Conservation (phyloP, 2,113 vertebrate species). For the Macquaria australasica region DNA sequence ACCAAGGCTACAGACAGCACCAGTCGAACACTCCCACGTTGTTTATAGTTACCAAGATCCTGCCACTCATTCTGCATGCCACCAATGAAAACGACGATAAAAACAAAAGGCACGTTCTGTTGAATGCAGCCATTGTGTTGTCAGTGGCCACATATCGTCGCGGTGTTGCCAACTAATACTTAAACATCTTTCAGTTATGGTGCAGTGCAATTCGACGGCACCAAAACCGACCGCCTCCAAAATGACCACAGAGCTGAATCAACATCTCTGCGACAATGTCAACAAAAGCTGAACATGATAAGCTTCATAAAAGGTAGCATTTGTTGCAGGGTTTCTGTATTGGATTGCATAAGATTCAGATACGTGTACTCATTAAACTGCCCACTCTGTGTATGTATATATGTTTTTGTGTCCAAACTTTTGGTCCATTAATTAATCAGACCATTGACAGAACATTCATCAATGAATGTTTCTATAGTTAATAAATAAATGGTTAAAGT, state of each 20-base stretch:
- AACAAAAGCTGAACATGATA: conserved; percentile 12
- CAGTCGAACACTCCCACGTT: conserved; percentile 24
- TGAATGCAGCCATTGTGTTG: conserved; percentile 9
- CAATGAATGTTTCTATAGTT: neutral
- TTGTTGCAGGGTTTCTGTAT: neutral
- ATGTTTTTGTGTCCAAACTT: neutral
- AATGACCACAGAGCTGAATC: neutral
- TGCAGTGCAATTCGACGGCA: conserved; percentile 12
- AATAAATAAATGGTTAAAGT: neutral
- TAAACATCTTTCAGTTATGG: neutral
- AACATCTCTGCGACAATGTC: conserved; percentile 1
- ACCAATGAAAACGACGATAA: conserved; percentile 6
- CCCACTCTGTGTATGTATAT: neutral
- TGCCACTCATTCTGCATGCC: conserved; percentile 36
- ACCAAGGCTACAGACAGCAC: conserved; percentile 51
- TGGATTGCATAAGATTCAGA: neutral
- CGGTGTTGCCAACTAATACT: too few relatives aligned
- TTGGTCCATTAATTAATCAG: neutral
- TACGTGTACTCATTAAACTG: neutral
- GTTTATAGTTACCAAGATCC: conserved; percentile 49
- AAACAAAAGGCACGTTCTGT: conserved; percentile 7
- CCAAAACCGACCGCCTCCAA: neutral
- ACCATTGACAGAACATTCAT: neutral
- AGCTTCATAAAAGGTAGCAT: conserved; percentile 19
- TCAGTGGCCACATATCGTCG: neutral